Conservation (phyloP, 1,140 invertebrate species). For the Melipona quadrifasciata region DNA sequence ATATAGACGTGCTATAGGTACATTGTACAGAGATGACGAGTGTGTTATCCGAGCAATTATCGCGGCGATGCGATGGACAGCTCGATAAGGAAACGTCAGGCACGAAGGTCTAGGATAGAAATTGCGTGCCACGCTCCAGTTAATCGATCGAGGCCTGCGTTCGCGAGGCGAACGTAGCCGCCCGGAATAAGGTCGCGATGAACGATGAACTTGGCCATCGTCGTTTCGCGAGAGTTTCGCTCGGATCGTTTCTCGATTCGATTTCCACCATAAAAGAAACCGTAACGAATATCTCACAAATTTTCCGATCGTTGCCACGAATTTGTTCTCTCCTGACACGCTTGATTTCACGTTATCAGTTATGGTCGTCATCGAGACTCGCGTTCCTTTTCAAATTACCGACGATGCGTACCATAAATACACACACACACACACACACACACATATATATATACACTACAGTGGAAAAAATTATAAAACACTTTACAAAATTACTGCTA, state of each 20-base stretch:
- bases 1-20: too few species aligned
- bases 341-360: not conserved
- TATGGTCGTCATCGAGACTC: too few species aligned
- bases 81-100: conserved; percentile 41
- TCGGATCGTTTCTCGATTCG: not conserved
- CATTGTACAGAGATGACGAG: not conserved
- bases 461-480: too few species aligned
- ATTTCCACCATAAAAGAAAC: not conserved
- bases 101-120: conserved; percentile 69
- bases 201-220: conserved; percentile 69
- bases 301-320: too few species aligned
- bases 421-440: too few species aligned
- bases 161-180: conserved; percentile 52
- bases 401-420: too few species aligned
- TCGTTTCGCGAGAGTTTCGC: conserved; percentile 21
- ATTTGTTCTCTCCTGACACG: not conserved
- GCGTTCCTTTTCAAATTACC: too few species aligned
- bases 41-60: conserved; percentile 18
- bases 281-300: too few species aligned
- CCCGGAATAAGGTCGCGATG: conserved; percentile 66
- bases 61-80: conserved; percentile 30
- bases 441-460: too few species aligned
- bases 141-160: conserved; percentile 68
- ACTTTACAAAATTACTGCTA: too few species aligned
- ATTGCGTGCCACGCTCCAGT: conserved; percentile 71